phyloP scores from a whole-genome alignment of 2,797 vertebrate species.

The Chelmon rostratus region DNA sequence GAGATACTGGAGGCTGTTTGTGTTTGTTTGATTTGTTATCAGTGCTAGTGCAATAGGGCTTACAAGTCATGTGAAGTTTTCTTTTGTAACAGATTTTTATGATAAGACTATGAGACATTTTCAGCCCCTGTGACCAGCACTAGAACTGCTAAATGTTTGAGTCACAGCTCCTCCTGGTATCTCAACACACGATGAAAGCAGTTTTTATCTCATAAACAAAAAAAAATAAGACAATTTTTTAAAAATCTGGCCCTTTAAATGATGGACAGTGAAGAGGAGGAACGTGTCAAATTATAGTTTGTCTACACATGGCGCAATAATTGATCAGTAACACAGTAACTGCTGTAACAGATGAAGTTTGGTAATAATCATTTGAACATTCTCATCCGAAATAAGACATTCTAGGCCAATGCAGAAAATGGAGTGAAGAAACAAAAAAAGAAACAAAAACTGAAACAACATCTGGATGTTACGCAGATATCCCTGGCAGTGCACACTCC shows the following conservation, averaged over 20 bases:
- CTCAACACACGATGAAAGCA: slow-evolving; percentile 15
- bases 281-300: slow-evolving; percentile 8
- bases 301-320: slow-evolving; percentile 35
- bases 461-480: slow-evolving; percentile 38
- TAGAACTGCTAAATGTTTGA: slow-evolving; percentile 27
- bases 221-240: background rate
- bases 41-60: slow-evolving; percentile 39
- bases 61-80: background rate
- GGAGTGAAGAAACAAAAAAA: slow-evolving; percentile 22
- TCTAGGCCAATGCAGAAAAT: slow-evolving; percentile 40
- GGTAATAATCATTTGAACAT: slow-evolving; percentile 37
- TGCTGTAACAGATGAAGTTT: slow-evolving; percentile 46
- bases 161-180: background rate
- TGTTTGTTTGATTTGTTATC: background rate
- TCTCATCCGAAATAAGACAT: slow-evolving; percentile 33
- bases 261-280: slow-evolving; percentile 40
- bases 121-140: slow-evolving; percentile 34
- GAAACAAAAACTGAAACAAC: slow-evolving; percentile 44
- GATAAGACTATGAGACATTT: slow-evolving; percentile 30
- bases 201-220: slow-evolving; percentile 14
- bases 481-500: slow-evolving; percentile 70
- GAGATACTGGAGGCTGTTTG: slow-evolving; percentile 17
- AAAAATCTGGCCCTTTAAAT: slow-evolving; percentile 24
- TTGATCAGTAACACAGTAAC: slow-evolving; percentile 56
- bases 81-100: background rate